Evolutionary conservation across 2,888 invertebrate species (phyloP).

Genomic region (Neoscelio sp.): DNA sequence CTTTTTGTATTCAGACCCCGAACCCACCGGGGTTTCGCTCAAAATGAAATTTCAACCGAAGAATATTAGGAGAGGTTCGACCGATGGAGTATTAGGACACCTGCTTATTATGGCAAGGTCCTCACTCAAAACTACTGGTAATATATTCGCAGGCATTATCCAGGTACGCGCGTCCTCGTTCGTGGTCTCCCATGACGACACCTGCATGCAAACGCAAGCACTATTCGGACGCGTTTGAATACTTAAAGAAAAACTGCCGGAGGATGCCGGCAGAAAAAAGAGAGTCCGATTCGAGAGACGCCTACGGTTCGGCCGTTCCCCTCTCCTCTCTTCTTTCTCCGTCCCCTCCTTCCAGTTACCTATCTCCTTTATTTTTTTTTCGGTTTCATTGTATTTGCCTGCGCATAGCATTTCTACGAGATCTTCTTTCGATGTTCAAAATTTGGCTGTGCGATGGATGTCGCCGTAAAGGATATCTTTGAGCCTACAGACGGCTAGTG

Average conservation of each 20-base stretch:
- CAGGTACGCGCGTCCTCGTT: constrained; percentile 32
- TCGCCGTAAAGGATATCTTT: no score
- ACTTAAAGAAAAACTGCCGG: constrained; percentile 72
- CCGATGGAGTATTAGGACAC: constrained; percentile 58
- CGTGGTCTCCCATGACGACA: constrained; percentile 73
- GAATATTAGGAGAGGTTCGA: constrained; percentile 17
- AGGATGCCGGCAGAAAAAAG: constrained; percentile 47
- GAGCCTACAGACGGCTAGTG: no score
- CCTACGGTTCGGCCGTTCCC: constrained; percentile 57
- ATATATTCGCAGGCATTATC: constrained; percentile 41
- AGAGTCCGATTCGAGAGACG: constrained; percentile 49
- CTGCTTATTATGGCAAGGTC: constrained; percentile 51
- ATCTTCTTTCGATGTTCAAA: no score
- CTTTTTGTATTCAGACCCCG: constrained; percentile 42
- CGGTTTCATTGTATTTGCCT: no score
- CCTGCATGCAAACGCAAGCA: constrained; percentile 77
- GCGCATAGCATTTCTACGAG: no score
- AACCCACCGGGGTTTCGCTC: constrained; percentile 19
- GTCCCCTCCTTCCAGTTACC: no score
- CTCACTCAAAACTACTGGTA: constrained; percentile 31
- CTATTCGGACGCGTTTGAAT: constrained; percentile 77
- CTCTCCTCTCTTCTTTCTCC: constrained; percentile 74
- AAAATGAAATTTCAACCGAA: constrained; percentile 12
- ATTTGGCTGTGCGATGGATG: no score
- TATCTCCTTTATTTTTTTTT: no score